Conservation (phyloP, 2,797 vertebrate genomes). For the Alectoris magna region DNA sequence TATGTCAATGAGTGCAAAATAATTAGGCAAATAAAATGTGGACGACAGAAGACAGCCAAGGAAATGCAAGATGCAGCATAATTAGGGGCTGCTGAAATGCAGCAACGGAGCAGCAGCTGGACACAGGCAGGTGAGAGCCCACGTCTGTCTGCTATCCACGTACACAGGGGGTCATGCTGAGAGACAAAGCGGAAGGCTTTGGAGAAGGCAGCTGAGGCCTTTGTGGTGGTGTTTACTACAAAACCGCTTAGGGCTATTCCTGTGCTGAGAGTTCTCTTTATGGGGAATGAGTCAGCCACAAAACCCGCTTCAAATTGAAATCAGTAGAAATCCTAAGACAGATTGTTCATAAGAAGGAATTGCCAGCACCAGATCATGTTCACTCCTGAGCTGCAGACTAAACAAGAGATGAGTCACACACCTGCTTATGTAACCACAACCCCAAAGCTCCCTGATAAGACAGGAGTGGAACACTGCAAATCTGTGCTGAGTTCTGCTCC, state of each 20-base stretch:
- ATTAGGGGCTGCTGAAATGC: not conserved
- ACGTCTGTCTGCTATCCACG: not conserved
- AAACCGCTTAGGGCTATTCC: conserved; percentile 10
- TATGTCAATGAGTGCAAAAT: not conserved
- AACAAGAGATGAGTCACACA: conserved; percentile 24
- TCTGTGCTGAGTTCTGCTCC: not conserved
- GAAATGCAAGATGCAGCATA: not conserved
- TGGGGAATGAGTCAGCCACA: conserved; percentile 38
- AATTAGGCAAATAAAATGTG: not conserved
- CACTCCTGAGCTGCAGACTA: not conserved
- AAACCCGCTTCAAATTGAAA: conserved; percentile 28
- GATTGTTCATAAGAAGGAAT: conserved; percentile 10
- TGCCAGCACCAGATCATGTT: not conserved
- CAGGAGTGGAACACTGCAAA: not conserved
- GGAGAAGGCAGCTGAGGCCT: not conserved
- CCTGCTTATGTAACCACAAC: not conserved
- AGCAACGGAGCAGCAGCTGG: not conserved
- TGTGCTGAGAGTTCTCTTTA: not conserved
- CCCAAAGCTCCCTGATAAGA: not conserved
- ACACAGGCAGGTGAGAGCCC: too few species aligned
- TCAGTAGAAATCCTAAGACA: conserved; percentile 5
- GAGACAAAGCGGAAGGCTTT: not conserved
- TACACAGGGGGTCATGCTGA: fast-evolving
- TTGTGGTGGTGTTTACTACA: conserved; percentile 1
- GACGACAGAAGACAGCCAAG: not conserved